Base-by-base conservation (phyloP, 2,888 invertebrate species). In the Pollenia labialis region DNA sequence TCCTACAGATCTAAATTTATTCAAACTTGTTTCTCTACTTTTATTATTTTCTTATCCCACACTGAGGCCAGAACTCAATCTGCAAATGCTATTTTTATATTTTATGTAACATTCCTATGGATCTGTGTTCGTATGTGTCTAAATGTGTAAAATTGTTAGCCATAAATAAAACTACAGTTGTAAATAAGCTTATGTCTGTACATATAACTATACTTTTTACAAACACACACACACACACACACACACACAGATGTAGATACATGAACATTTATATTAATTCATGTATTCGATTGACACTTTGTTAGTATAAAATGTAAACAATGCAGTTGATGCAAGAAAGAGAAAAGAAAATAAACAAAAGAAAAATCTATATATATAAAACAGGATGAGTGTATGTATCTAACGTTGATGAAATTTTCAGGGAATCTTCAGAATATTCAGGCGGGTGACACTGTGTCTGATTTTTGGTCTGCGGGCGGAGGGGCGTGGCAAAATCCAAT, bases 241-340 rank as follows among this genome's bases (percentile, higher is more conserved):
- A 71, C 14, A 64, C 16, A 32, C 42, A 23, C 18, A 52, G 10
- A 56, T 32, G 11, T 16, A 44, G 11, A 40, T 48, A 10, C n/a
- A 14, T 48, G 32, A 50, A 52, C 44, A 60, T 74, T 64, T 64
- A 32, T 54, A 66, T 76, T 69, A 82, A 77, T 64, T 56, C 69
- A 44, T 71, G 40, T 64, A 58, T 54, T 52, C 44, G 76, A 81
- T 87, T 87, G 86, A 84, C 81, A 87, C 81, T 87, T 77, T 87
- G 77, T 81, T 76, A 50, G 76, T 54, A 74, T 72, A 72, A 54
- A 66, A 68, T 58, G 77, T 16, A 77, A 77, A 72, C 64, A 81
- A 81, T 75, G 52, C 71, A 56, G 18, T 79, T 56, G 60, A 60
- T 69, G 42, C 18, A 50, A 18, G 40, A 9, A 14, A 69, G 12